Base-by-base conservation (phyloP, 64 coral and sea anemone genomes). In the Actinia tenebrosa region DNA sequence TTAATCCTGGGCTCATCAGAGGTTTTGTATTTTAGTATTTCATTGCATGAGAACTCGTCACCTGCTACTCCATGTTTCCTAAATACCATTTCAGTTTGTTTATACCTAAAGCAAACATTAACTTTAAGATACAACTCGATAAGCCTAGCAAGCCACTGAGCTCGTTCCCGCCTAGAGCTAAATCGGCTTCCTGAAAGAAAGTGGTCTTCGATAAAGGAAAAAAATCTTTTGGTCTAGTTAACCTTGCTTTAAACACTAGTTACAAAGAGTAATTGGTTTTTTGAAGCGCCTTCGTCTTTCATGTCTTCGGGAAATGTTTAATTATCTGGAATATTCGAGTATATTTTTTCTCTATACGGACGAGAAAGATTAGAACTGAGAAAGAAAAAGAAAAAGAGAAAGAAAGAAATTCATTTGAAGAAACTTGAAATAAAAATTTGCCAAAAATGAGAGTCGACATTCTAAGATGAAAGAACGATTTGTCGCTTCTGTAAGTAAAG, bases 51-150 rank as follows among this genome's bases (percentile, higher is more conserved):
- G 94, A 96, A 96, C 46, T 5, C 27, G 22, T 71, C 94, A 96
- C 89, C 94, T 96, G 94, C 56, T 56, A 58, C 30, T 90, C 20
- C 25, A 72, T 84, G 50, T 79, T 93, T 50, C 81, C 63, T 84
- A 96, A 96, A 93, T 91, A 96, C 86, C 43, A 53, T 42, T 53
- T 82, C 80, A 83, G 77, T 59, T 86, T 96, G 88, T 90, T 93
- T 96, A 96, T 90, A 96, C 79, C 86, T 90, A 90, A 87, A 88
- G 88, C 91, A 96, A 96, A 96, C 91, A 93, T 92, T 61, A 53
- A 60, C 17, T 46, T 61, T 54, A 16, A 13, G 60, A 85, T 58
- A 85, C 83, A 85, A 85, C 22, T 85, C 46, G 79, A 50, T 81
- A 81, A 50, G 69, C 11, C 27, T 18, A 61, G 60, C 60, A 61